phyloP scores from a whole-genome alignment of 2,797 vertebrate genomes.

The Sus cebifrons region DNA sequence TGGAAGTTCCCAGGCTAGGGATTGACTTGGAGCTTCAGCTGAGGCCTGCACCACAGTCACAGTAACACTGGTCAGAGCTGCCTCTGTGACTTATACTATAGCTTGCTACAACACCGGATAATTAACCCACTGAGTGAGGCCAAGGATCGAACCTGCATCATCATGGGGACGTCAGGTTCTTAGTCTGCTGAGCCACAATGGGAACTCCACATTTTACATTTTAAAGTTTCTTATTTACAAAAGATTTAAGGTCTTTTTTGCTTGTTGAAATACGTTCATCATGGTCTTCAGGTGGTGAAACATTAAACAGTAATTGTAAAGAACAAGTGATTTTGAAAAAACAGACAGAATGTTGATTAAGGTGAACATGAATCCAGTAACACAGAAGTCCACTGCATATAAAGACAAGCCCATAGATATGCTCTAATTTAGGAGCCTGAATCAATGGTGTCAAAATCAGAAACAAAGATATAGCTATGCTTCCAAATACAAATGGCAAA shows the following conservation, averaged over 20 bases:
- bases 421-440: conserved; percentile 87
- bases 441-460: conserved; percentile 88
- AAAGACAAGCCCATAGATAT: conserved; percentile 88
- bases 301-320: conserved; percentile 90
- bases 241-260: background rate
- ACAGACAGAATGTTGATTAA: conserved; percentile 86
- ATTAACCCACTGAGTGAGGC: too few relatives aligned
- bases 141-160: too few relatives aligned
- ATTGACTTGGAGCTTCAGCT: too few relatives aligned
- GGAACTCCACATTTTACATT: background rate
- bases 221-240: background rate
- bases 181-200: too few relatives aligned
- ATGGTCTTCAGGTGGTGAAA: conserved; percentile 83
- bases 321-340: conserved; percentile 89
- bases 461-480: conserved; percentile 86
- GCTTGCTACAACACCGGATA: too few relatives aligned
- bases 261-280: conserved; percentile 73
- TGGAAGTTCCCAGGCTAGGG: too few relatives aligned
- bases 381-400: conserved; percentile 87
- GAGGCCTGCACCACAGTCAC: too few relatives aligned
- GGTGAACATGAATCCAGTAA: conserved; percentile 89
- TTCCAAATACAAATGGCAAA: conserved; percentile 88
- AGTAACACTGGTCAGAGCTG: too few relatives aligned
- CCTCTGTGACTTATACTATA: too few relatives aligned
- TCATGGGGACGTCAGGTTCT: too few relatives aligned